Conservation (phyloP, 2,888 invertebrate genomes). For the Pristionchus maxplancki region DNA sequence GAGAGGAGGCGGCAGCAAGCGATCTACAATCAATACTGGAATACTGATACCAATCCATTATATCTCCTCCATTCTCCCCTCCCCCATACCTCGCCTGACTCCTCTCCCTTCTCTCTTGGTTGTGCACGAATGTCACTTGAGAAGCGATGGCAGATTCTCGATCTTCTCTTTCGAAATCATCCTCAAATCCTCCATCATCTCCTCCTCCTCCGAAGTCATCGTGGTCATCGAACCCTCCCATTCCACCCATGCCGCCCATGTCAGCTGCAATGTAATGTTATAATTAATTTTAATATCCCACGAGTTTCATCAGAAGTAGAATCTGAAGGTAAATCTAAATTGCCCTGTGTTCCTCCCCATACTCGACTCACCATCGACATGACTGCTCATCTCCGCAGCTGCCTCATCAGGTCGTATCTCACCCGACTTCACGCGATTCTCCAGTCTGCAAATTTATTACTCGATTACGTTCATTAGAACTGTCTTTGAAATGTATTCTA, state of each 20-base stretch:
- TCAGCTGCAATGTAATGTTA: neutral
- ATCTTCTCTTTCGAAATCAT: neutral
- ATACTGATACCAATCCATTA: too few species aligned
- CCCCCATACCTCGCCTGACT: neutral
- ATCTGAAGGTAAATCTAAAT: too few species aligned
- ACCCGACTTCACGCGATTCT: neutral
- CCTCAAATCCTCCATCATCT: neutral
- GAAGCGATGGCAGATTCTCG: neutral
- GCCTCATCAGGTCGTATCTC: neutral
- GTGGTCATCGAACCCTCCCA: neutral
- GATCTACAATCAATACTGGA: neutral
- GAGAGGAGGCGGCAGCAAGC: neutral
- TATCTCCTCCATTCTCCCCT: neutral
- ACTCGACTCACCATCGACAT: too few species aligned
- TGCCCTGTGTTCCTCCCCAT: too few species aligned
- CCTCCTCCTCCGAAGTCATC: conserved; percentile 10
- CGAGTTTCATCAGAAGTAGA: too few species aligned
- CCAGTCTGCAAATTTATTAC: neutral
- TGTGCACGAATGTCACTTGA: neutral
- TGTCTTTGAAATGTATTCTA: too few species aligned
- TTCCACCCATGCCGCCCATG: too few species aligned
- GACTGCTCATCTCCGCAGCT: neutral
- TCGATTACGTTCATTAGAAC: neutral
- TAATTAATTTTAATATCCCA: neutral
- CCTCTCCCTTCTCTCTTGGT: neutral